These are phyloP conservation scores for Rostratula benghalensis DNA, from an alignment of 2,113 vertebrate species.

Conservation along the genomic window DNA sequence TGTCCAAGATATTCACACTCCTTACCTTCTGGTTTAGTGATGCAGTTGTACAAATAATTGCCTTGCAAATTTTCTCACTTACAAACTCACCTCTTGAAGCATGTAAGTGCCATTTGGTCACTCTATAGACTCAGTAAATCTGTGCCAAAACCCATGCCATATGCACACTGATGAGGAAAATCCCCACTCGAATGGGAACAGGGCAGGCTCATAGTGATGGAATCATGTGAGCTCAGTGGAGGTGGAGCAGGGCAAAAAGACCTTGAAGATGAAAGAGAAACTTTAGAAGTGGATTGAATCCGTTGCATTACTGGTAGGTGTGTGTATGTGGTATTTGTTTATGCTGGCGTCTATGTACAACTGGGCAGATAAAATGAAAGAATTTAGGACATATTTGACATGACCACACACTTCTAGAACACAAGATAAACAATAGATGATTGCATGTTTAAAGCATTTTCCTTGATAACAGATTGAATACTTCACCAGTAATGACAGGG, in stretches of 20 bases:
- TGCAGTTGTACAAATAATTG: neutral
- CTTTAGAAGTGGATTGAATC: neutral
- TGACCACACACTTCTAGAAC: neutral
- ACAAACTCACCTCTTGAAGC: neutral
- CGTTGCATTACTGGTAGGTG: neutral
- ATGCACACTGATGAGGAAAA: neutral
- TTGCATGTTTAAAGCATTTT: conserved; percentile 23
- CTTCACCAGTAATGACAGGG: conserved; percentile 26
- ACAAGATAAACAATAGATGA: conserved; percentile 36
- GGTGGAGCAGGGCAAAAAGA: neutral
- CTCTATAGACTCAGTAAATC: neutral
- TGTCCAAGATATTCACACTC: neutral
- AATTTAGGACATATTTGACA: conserved; percentile 23
- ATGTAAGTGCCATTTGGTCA: accelerated
- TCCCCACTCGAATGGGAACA: neutral
- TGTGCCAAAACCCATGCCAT: neutral
- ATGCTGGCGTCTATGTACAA: neutral
- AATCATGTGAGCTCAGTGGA: neutral
- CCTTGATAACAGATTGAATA: conserved; percentile 54
- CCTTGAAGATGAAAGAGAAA: neutral
- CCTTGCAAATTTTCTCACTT: neutral
- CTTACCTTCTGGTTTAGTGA: neutral
- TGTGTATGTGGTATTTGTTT: neutral
- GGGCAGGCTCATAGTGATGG: neutral
- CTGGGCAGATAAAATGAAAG: conserved; percentile 9